Evolutionary conservation across 2,113 vertebrate genomes (phyloP).

Genomic region (Hydrochoerus hydrochaeris): DNA sequence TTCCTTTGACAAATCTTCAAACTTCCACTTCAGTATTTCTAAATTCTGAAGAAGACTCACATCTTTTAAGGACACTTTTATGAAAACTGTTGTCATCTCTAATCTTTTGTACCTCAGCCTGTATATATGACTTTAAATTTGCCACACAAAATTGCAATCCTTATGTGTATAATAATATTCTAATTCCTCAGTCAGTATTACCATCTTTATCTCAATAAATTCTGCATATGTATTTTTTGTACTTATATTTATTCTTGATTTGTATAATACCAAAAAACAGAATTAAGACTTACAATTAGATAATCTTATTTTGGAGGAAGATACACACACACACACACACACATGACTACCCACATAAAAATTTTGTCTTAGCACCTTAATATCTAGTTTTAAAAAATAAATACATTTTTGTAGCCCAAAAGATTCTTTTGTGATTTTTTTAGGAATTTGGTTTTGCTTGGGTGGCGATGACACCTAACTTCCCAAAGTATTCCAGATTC

Average conservation of each 20-base stretch:
- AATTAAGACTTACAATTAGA: background rate
- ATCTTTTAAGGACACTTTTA: background rate
- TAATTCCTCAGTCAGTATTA: background rate
- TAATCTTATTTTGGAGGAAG: background rate
- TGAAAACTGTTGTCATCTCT: background rate
- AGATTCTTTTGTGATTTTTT: conserved; percentile 56
- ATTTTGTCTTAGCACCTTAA: conserved; percentile 24
- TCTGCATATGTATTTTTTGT: background rate
- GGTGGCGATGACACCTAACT: conserved; percentile 70
- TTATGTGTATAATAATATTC: background rate
- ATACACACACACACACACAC: background rate
- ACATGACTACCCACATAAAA: background rate
- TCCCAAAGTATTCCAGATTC: conserved; percentile 73
- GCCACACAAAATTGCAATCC: background rate
- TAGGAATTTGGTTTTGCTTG: conserved; percentile 67
- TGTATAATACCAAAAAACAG: background rate
- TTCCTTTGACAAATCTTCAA: background rate
- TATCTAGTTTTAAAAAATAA: background rate
- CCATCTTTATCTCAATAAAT: background rate
- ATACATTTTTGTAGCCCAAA: conserved; percentile 27
- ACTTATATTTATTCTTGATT: background rate
- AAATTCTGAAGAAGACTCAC: background rate
- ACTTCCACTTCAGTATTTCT: background rate
- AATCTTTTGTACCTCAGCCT: background rate
- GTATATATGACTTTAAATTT: background rate